Evolutionary conservation across 2,113 vertebrate species (phyloP).

Genomic region (Tragelaphus scriptus): DNA sequence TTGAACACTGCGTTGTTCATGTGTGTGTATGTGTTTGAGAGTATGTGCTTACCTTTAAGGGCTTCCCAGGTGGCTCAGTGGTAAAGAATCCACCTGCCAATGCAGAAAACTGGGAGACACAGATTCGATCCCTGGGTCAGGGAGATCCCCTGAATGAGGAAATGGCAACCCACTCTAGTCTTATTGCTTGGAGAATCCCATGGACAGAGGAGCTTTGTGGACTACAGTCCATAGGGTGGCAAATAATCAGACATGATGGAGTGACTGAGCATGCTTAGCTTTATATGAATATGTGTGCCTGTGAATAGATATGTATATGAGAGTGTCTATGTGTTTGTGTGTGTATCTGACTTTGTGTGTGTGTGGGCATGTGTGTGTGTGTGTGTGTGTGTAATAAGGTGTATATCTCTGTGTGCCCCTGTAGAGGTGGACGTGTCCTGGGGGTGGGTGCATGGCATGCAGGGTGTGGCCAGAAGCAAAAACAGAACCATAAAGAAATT

Average conservation of each 20-base stretch:
- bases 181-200: not conserved
- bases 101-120: not conserved
- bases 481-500: not conserved
- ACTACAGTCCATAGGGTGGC: not conserved
- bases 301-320: not conserved
- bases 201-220: not conserved
- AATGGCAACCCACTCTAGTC: not conserved
- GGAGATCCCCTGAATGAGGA: not conserved
- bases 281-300: not conserved
- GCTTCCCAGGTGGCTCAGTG: not conserved
- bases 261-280: rapidly evolving
- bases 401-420: rapidly evolving
- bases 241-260: not conserved
- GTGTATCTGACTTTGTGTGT: not conserved
- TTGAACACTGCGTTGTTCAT: rapidly evolving
- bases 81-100: not conserved
- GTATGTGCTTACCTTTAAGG: not conserved
- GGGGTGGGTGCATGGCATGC: rapidly evolving
- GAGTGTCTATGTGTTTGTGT: rapidly evolving
- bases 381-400: too few relatives aligned
- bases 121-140: not conserved
- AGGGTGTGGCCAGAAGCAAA: not conserved
- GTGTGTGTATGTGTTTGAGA: not conserved
- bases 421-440: not conserved
- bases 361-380: too few relatives aligned